Conservation (phyloP, 2,113 vertebrate species). For the Cyanistes caeruleus region DNA sequence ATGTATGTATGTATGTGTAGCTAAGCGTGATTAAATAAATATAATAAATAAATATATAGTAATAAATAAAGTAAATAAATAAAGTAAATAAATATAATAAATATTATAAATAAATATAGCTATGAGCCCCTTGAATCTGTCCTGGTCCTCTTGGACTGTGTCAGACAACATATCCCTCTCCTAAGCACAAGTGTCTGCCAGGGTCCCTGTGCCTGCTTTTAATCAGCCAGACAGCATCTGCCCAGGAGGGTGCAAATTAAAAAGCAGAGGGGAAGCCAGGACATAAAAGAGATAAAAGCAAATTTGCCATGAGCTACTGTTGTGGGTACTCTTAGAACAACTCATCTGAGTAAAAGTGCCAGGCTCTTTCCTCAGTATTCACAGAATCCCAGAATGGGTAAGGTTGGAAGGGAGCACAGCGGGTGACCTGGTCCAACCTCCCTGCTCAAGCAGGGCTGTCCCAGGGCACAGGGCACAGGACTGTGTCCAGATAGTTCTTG, state of each 20-base stretch:
- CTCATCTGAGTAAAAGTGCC: neutral
- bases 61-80: no score
- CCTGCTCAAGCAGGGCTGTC: neutral
- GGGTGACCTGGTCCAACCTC: neutral
- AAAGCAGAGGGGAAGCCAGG: neutral
- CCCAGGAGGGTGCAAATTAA: neutral
- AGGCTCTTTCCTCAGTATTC: neutral
- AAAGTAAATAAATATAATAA: no score
- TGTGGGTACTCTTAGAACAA: neutral
- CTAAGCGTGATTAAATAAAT: no score
- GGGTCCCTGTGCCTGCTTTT: neutral
- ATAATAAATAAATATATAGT: no score
- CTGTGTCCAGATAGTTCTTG: neutral
- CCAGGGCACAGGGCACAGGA: neutral
- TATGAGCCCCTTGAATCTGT: neutral
- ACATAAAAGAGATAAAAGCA: slow-evolving; percentile 3
- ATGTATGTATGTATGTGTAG: neutral
- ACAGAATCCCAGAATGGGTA: neutral
- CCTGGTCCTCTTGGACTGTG: neutral
- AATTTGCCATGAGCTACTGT: neutral
- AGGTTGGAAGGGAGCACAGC: neutral
- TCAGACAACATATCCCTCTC: neutral
- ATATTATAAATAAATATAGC: no score
- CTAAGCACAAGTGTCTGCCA: neutral
- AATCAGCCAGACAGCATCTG: neutral